Evolutionary conservation across 92 coral and sea anemone genomes (phyloP).

Genomic region (Epizoanthus stellaris): DNA sequence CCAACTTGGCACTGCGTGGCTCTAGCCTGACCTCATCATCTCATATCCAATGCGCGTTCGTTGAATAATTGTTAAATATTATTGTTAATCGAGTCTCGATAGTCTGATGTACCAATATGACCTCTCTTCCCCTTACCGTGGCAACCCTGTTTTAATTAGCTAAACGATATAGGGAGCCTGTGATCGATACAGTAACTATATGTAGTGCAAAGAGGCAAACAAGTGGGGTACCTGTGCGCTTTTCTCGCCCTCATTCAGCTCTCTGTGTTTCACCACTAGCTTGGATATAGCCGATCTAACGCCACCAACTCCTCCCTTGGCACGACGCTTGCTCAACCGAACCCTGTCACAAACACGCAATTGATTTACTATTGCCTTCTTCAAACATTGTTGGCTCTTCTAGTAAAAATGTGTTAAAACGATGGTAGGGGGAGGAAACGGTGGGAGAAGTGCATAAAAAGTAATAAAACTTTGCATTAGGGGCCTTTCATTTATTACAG

Average conservation of each 20-base stretch:
- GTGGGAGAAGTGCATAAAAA: neutral
- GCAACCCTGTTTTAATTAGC: neutral
- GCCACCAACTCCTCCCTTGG: constrained; percentile 97
- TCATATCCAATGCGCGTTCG: too few species aligned
- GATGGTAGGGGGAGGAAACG: neutral
- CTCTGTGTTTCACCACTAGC: constrained; percentile 94
- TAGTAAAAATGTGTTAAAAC: neutral
- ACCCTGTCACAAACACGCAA: constrained; percentile 62
- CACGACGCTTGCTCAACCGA: constrained; percentile 96
- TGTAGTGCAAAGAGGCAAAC: neutral
- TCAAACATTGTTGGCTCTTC: neutral
- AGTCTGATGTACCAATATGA: neutral
- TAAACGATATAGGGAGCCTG: too few species aligned
- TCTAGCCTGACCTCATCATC: too few species aligned
- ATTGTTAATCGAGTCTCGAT: too few species aligned
- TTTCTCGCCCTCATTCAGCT: constrained; percentile 83
- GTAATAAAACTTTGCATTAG: too few species aligned
- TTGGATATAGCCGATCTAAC: constrained; percentile 97
- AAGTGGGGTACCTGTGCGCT: constrained; percentile 76
- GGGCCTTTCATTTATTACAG: too few species aligned
- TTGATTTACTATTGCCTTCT: neutral
- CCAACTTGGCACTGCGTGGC: too few species aligned
- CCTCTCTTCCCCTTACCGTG: neutral
- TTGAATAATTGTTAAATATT: too few species aligned
- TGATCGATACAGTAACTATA: neutral